Evolutionary conservation across 2,113 vertebrate genomes (phyloP).

Genomic region (Sceloporus tristichus): DNA sequence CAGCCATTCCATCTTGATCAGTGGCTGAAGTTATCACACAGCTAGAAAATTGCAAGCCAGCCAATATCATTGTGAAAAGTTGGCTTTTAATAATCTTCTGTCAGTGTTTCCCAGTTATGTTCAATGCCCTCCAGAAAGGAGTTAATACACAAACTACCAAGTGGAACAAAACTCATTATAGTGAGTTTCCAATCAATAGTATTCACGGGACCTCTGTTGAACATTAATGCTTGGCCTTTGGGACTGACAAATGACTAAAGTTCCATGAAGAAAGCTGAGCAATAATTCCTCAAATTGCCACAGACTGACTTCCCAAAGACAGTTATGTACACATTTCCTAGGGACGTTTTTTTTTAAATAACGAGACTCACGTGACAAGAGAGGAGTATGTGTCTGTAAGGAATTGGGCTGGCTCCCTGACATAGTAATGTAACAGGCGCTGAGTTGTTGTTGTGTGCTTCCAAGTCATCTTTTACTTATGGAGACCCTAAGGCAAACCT

Average conservation of each 20-base stretch:
- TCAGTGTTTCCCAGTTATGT: constrained; percentile 8
- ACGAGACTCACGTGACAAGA: neutral
- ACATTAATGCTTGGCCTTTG: constrained; percentile 10
- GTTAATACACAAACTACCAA: neutral
- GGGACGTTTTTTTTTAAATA: neutral
- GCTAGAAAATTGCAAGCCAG: neutral
- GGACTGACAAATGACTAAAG: neutral
- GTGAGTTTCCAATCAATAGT: constrained; percentile 13
- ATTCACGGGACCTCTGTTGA: constrained; percentile 17
- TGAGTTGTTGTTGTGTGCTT: no score
- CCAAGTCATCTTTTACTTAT: no score
- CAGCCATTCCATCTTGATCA: constrained; percentile 29
- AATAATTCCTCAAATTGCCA: neutral
- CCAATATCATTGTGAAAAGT: constrained; percentile 33
- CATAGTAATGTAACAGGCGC: no score
- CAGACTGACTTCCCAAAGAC: neutral
- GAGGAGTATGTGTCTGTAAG: neutral
- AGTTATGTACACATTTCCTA: neutral
- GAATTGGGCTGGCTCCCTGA: no score
- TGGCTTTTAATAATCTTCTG: constrained; percentile 26
- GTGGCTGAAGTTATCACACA: neutral
- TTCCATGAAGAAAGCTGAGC: neutral
- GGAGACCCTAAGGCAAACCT: no score
- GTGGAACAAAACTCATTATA: neutral
- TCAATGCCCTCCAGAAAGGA: neutral